Percentiles rank a stretch among this genome's conserved stretches.
Evolutionary conservation across 2,797 vertebrate species (phyloP).

Genomic region (Mormyrus proboscirostris): DNA sequence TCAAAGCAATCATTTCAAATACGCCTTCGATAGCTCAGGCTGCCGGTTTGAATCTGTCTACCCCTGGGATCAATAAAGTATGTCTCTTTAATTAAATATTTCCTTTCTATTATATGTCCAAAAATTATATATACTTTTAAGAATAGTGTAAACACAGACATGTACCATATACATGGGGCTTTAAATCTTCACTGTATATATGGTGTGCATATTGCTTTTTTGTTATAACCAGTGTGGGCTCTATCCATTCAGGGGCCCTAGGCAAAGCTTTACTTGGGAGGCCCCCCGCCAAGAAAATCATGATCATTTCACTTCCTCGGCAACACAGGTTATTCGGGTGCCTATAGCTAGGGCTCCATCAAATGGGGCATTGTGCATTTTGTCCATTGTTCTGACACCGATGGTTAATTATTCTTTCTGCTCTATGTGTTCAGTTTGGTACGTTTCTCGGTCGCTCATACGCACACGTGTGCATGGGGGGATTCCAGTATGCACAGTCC

Average conservation of each 20-base stretch:
- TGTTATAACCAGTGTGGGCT: neutral
- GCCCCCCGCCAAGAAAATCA: neutral
- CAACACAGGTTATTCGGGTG: neutral
- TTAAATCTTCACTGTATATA: neutral
- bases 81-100: neutral
- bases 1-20: neutral
- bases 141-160: neutral
- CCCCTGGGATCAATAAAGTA: neutral
- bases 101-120: neutral
- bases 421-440: neutral
- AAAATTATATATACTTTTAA: neutral
- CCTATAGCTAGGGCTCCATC: neutral
- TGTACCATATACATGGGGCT: neutral
- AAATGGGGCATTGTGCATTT: neutral
- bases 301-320: neutral
- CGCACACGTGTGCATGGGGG: neutral
- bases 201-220: neutral
- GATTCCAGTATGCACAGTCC: slow-evolving; percentile 3
- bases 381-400: neutral
- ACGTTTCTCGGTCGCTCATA: neutral
- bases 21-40: neutral
- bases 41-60: neutral
- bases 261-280: neutral
- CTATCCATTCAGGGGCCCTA: neutral
- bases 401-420: neutral